Evolutionary conservation across 2,888 invertebrate species (phyloP).

Genomic region (Cephus sareptanus): DNA sequence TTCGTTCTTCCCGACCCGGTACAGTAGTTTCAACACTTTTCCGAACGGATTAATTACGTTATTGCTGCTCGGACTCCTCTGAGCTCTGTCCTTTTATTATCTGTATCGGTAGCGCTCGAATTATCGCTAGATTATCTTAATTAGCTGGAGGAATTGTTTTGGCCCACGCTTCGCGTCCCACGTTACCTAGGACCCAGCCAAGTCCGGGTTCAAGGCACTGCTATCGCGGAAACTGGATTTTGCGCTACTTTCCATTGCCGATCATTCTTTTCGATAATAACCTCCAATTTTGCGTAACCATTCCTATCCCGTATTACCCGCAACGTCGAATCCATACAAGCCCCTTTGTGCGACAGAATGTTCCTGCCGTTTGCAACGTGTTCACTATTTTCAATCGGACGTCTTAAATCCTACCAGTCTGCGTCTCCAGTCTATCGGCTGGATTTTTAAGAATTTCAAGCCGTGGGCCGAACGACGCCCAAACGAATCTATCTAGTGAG

Average conservation of each 20-base stretch:
- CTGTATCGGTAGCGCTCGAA: conserved; percentile 18
- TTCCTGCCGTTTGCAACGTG: background rate
- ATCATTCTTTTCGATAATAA: background rate
- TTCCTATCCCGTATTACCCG: background rate
- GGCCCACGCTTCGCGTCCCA: conserved; percentile 48
- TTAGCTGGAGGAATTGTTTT: conserved; percentile 59
- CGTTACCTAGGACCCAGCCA: conserved; percentile 26
- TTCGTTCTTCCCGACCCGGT: background rate
- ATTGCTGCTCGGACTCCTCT: background rate
- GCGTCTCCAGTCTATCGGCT: background rate
- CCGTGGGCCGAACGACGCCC: background rate
- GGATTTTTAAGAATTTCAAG: background rate
- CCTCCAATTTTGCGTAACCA: background rate
- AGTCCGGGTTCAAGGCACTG: conserved; percentile 12
- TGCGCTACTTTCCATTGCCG: background rate
- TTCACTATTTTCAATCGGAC: background rate
- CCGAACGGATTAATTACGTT: background rate
- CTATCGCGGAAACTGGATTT: conserved; percentile 9
- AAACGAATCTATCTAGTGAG: background rate
- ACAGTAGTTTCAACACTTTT: background rate
- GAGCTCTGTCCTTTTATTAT: background rate
- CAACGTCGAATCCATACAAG: background rate
- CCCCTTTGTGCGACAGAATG: background rate
- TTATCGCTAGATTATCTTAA: conserved; percentile 61
- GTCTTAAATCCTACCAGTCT: background rate